Conservation (phyloP, 2,888 invertebrate genomes). For the Melanchra persicariae region DNA sequence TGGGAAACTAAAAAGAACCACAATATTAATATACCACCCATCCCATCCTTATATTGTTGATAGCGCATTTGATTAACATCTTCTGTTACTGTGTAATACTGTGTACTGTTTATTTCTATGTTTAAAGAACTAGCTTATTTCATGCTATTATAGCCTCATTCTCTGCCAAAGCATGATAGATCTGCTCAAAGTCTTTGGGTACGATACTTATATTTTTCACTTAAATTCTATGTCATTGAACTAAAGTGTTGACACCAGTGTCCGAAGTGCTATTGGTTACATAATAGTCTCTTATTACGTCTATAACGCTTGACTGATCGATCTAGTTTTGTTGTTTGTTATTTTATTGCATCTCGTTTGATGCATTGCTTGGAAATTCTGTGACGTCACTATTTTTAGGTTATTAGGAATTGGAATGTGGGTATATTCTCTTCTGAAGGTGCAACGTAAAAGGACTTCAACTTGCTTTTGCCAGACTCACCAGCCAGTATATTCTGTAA, state of each 20-base stretch:
- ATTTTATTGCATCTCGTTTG: neutral
- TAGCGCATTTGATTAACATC: neutral
- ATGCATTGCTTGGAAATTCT: neutral
- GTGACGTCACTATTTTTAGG: neutral
- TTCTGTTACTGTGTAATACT: neutral
- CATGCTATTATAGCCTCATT: neutral
- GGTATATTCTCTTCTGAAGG: too few species aligned
- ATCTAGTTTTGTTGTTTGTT: constrained; percentile 8
- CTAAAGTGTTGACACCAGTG: neutral
- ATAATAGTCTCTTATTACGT: constrained; percentile 20
- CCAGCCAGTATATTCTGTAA: too few species aligned
- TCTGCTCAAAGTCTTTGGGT: neutral
- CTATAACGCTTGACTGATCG: constrained; percentile 17
- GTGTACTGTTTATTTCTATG: neutral
- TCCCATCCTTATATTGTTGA: neutral
- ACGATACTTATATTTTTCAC: constrained; percentile 2
- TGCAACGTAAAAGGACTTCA: neutral
- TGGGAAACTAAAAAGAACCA: neutral
- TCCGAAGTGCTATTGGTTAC: constrained; percentile 27
- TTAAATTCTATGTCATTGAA: constrained; percentile 40
- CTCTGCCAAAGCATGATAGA: neutral
- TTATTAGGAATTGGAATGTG: neutral
- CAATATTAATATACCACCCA: too few species aligned
- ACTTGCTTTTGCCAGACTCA: neutral
- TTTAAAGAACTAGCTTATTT: neutral